Conservation (phyloP, 1,140 invertebrate genomes). For the Zaprionus camerounensis region DNA sequence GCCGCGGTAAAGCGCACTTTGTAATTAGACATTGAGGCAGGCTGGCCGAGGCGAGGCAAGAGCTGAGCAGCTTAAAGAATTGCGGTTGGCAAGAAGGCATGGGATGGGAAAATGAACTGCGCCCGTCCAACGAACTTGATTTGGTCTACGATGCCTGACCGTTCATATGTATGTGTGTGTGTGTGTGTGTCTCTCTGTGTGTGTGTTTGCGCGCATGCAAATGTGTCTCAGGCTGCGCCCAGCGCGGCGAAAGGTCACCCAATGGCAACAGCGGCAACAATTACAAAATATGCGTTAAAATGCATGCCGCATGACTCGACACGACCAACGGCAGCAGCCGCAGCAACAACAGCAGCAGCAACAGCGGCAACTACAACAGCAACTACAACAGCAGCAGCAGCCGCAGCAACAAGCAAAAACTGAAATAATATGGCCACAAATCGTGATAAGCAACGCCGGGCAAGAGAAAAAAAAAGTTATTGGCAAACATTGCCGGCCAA, state of each 20-base stretch:
- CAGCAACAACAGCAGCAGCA: conserved; percentile 4
- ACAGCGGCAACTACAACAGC: conserved; percentile 53
- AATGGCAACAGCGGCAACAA: conserved; percentile 66
- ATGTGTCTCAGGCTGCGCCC: conserved; percentile 59
- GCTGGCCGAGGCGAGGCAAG: conserved; percentile 9
- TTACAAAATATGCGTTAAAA: conserved; percentile 83
- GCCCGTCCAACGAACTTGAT: conserved; percentile 76
- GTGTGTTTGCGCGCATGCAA: conserved; percentile 62
- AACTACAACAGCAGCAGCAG: conserved; percentile 9
- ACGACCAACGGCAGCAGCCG: conserved; percentile 52
- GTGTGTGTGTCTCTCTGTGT: conserved; percentile 14
- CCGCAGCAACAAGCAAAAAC: conserved; percentile 54
- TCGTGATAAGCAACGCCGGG: conserved; percentile 80
- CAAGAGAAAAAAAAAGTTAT: conserved; percentile 61
- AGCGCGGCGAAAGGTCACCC: conserved; percentile 66
- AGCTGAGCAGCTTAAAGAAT: conserved; percentile 51
- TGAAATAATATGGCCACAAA: conserved; percentile 82
- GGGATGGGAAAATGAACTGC: conserved; percentile 70
- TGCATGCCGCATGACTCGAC: conserved; percentile 78
- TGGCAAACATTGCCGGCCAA: conserved; percentile 74
- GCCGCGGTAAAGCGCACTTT: conserved; percentile 52
- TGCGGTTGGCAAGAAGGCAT: conserved; percentile 28
- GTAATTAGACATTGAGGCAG: conserved; percentile 80
- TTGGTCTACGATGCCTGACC: conserved; percentile 57
- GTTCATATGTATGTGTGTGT: neutral